A percentile compares a stretch with the other conserved stretches of the same genome.
phyloP scores from a whole-genome alignment of 1,140 invertebrate genomes.

The Amyelois transitella region DNA sequence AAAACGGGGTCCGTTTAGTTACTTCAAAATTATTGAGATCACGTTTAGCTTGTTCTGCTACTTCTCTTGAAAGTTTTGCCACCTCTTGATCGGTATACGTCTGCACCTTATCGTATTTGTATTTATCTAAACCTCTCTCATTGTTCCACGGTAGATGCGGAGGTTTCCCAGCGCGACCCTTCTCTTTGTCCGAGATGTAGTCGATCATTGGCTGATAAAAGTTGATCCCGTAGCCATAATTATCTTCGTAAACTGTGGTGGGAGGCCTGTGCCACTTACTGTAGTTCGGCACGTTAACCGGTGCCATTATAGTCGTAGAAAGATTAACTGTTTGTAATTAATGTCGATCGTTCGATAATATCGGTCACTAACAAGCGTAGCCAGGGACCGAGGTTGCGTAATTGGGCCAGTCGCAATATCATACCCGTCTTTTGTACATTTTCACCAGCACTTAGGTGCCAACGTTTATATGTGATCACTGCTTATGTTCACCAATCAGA shows the following conservation, averaged over 20 bases:
- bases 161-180: constrained; percentile 61
- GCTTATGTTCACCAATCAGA: constrained; percentile 55
- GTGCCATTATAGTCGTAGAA: constrained; percentile 40
- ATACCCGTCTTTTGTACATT: constrained; percentile 52
- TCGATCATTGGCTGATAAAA: constrained; percentile 90
- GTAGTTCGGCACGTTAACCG: constrained; percentile 53
- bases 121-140: constrained; percentile 79
- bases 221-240: constrained; percentile 87
- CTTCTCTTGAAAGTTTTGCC: constrained; percentile 76
- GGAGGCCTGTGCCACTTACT: constrained; percentile 75
- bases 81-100: constrained; percentile 80
- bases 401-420: constrained; percentile 31
- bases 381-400: constrained; percentile 29
- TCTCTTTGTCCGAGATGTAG: constrained; percentile 79
- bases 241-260: constrained; percentile 83
- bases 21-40: constrained; percentile 78
- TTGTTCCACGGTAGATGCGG: constrained; percentile 85
- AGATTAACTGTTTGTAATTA: constrained; percentile 9
- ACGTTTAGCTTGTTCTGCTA: constrained; percentile 79
- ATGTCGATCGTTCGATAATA: constrained; percentile 17
- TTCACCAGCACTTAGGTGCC: constrained; percentile 51
- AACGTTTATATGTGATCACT: constrained; percentile 38
- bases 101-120: constrained; percentile 74
- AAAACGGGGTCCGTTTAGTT: constrained; percentile 80
- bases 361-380: constrained; percentile 16